These are phyloP conservation scores for Eupithecia pulchellata DNA, from an alignment of 2,888 invertebrate species.

Conservation along the genomic window DNA sequence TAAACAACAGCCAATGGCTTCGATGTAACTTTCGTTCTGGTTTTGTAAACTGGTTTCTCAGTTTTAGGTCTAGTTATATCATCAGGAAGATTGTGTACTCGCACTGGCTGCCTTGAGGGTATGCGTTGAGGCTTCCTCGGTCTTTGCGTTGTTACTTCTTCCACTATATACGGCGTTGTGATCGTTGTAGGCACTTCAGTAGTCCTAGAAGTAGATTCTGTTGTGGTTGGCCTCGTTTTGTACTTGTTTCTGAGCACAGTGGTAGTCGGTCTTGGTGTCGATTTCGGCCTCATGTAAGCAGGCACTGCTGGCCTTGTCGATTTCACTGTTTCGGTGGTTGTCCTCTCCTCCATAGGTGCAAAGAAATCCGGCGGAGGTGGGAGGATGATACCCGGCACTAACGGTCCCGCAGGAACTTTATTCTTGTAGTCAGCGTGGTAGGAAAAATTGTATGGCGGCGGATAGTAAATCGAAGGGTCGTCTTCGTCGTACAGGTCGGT, in stretches of 20 bases:
- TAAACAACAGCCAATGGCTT: constrained; percentile 81
- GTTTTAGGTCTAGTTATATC: constrained; percentile 73
- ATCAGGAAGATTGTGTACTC: constrained; percentile 74
- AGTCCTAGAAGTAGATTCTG: constrained; percentile 61
- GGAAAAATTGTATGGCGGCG: constrained; percentile 95
- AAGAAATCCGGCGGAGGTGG: constrained; percentile 96
- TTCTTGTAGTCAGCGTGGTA: constrained; percentile 91
- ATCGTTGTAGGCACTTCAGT: constrained; percentile 74
- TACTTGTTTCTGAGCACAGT: constrained; percentile 70
- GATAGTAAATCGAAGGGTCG: constrained; percentile 96
- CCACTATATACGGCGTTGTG: constrained; percentile 72
- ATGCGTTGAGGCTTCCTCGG: constrained; percentile 72
- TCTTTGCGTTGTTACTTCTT: constrained; percentile 73
- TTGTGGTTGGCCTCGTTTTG: constrained; percentile 71
- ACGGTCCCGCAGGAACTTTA: constrained; percentile 92
- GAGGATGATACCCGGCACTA: constrained; percentile 94
- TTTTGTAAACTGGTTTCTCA: constrained; percentile 77
- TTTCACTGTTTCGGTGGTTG: constrained; percentile 64
- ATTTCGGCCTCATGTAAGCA: constrained; percentile 66
- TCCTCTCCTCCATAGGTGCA: constrained; percentile 87
- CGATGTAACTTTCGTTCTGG: constrained; percentile 78
- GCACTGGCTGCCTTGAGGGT: constrained; percentile 76
- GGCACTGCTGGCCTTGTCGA: constrained; percentile 62
- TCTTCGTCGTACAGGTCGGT: constrained; percentile 94
- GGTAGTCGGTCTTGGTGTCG: constrained; percentile 58